A percentile compares a stretch with the other conserved stretches of the same genome.
Conservation (phyloP, 2,797 vertebrate genomes). For the Zalophus californianus region DNA sequence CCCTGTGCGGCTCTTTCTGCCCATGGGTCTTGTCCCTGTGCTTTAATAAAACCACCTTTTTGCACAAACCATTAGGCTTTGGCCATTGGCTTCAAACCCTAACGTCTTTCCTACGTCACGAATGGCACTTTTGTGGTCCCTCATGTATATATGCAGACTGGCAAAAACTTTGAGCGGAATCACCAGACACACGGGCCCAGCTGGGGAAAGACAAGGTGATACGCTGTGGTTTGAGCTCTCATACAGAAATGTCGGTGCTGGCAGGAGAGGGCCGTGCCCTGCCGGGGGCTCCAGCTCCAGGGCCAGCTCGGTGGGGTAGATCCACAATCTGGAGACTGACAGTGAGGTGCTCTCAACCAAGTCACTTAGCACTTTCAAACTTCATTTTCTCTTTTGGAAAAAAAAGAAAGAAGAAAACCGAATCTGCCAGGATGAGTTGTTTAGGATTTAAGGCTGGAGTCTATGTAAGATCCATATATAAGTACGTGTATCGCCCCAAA, state of each 20-base stretch:
- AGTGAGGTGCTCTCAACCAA: background rate
- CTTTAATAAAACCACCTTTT: too few species aligned
- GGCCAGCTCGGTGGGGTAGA: too few species aligned
- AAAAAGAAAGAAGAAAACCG: background rate
- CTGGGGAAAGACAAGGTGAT: background rate
- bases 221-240: too few species aligned
- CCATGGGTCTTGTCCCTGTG: too few species aligned
- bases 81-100: too few species aligned
- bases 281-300: background rate
- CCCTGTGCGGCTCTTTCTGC: too few species aligned
- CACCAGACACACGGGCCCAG: background rate
- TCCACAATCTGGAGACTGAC: background rate
- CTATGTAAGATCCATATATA: too few species aligned
- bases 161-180: background rate
- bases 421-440: background rate
- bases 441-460: background rate
- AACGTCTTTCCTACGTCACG: background rate
- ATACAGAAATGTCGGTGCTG: too few species aligned
- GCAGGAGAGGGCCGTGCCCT: background rate
- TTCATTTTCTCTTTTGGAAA: background rate
- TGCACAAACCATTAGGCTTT: too few species aligned
- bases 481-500: background rate
- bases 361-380: background rate
- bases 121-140: background rate
- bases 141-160: background rate